Conservation (phyloP, 2,113 vertebrate species). For the Gracilinanus agilis region DNA sequence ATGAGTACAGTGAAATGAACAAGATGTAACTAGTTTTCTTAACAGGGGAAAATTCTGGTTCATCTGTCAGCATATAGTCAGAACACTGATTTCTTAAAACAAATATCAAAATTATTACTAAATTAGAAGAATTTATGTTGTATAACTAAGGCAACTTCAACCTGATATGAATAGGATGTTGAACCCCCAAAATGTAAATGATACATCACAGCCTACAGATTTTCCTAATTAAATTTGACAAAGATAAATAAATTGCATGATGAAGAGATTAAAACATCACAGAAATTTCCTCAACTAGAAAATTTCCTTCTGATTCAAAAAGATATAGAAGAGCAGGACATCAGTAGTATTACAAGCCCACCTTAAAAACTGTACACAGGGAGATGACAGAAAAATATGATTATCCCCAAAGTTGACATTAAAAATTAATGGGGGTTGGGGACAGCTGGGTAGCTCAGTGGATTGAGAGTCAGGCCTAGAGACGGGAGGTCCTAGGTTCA, state of each 20-base stretch:
- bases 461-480: no score
- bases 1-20: neutral
- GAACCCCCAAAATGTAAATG: neutral
- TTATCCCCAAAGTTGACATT: neutral
- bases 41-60: neutral
- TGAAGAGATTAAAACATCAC: neutral
- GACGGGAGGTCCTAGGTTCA: no score
- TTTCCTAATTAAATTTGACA: neutral
- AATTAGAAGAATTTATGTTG: neutral
- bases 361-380: neutral
- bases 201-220: neutral
- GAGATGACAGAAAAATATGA: neutral
- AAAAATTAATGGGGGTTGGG: no score
- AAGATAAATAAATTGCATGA: neutral
- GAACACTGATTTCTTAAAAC: neutral
- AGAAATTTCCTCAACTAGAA: neutral
- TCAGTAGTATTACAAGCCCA: neutral
- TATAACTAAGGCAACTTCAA: neutral
- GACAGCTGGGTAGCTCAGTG: no score
- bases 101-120: neutral
- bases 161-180: neutral
- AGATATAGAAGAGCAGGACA: neutral
- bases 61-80: neutral
- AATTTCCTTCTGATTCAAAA: neutral
- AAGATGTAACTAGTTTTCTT: neutral